Evolutionary conservation across 2,797 vertebrate genomes (phyloP), one percentile per base, ranked within the genome.

Genomic region (Picus viridis): DNA sequence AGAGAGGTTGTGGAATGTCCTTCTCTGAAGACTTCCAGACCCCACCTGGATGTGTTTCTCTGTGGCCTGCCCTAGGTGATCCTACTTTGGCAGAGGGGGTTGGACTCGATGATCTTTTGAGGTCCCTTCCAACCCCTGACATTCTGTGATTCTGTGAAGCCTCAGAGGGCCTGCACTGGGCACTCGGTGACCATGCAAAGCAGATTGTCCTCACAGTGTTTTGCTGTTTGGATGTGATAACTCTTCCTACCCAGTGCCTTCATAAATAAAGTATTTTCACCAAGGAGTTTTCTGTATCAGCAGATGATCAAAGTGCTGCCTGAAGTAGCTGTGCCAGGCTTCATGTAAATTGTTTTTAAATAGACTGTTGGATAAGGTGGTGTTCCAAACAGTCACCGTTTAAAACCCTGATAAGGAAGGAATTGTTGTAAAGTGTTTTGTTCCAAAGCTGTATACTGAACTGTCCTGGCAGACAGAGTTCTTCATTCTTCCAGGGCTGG

Each of bases 381-480:
- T 67, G 73, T 88, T 92, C 49, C 54, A 29, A 61, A 82, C 29
- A 89, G 76, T 80, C 76, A 11, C 56, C 18, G 61, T 92, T 88
- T 76, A 76, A 95, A 92, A 86, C 73, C 67, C 79, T 74, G 93
- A 88, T 95, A 89, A 94, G 85, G 74, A 81, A 79, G 71, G 87
- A 87, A 41, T 90, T 83, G 57, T 82, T 84, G 47, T 90, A 5
- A 86, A 93, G 80, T 58, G 64, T 88, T 94, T 94, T 92, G 57
- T 94, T 93, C 63, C 0, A 0, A 67, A 89, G 53, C 82, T 69
- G 63, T 83, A 24, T 67, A 12, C 82, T 59, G 64, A 68, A 43
- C 72, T 0, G 6, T 88, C 75, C 64, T 82, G 83, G 73, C 84
- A 82, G 43, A 51, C 22, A 71, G 71, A 83, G 56, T 65, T 73